phyloP scores from a whole-genome alignment of 2,113 vertebrate species.

The Myrmophylax atrothorax region DNA sequence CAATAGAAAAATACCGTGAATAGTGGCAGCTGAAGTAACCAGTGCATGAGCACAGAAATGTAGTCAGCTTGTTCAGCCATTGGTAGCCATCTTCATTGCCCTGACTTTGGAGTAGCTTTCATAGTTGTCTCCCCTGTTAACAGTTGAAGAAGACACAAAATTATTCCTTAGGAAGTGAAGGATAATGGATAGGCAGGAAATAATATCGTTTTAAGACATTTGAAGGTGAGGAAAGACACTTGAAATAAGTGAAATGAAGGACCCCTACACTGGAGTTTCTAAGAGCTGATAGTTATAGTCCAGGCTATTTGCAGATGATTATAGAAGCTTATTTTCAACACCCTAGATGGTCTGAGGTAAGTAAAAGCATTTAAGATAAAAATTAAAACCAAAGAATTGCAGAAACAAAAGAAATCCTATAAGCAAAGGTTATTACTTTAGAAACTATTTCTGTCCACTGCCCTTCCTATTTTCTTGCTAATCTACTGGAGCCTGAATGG shows the following conservation, averaged over 20 bases:
- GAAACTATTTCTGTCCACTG: not conserved
- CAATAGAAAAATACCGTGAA: not conserved
- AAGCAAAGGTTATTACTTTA: constrained; percentile 19
- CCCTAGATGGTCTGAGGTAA: not conserved
- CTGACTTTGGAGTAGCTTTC: not conserved
- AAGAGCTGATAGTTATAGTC: not conserved
- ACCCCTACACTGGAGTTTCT: not conserved
- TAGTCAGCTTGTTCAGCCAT: not conserved
- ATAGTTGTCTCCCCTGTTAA: not conserved
- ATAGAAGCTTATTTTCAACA: not conserved
- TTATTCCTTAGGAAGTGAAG: not conserved
- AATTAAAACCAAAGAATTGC: not conserved
- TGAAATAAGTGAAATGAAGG: not conserved
- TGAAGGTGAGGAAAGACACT: not conserved
- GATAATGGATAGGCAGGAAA: not conserved
- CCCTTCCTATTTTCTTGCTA: constrained; percentile 24
- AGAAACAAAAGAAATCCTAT: constrained; percentile 15
- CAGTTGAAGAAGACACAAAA: not conserved
- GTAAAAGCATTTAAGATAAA: not conserved
- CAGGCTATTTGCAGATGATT: not conserved
- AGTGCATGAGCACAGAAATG: not conserved
- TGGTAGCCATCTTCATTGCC: not conserved
- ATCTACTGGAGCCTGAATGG: not conserved
- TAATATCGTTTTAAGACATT: not conserved
- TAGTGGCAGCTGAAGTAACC: not conserved